Evolutionary conservation across 2,113 vertebrate species (phyloP).

Genomic region (Fregata magnificens): DNA sequence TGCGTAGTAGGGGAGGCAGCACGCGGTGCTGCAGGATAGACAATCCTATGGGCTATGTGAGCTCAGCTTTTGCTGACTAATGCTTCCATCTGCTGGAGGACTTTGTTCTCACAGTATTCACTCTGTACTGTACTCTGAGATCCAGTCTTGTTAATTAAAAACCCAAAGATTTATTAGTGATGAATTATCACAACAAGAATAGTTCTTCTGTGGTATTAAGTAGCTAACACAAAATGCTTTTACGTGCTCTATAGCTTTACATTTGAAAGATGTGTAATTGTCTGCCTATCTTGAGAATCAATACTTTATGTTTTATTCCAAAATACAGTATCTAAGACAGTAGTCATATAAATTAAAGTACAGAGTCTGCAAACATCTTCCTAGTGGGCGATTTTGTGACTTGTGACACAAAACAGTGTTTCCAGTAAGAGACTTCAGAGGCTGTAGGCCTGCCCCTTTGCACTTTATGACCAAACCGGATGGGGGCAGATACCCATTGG

Average conservation of each 20-base stretch:
- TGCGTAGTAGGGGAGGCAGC: background rate
- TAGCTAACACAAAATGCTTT: background rate
- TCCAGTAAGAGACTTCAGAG: background rate
- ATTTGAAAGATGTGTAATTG: background rate
- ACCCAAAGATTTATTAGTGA: background rate
- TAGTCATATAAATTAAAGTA: background rate
- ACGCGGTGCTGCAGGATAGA: background rate
- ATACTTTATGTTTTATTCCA: background rate
- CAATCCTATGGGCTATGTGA: background rate
- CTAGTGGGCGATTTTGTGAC: background rate
- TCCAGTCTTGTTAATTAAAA: background rate
- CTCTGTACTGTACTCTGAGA: background rate
- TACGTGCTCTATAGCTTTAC: background rate
- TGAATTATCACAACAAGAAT: background rate
- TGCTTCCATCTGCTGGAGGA: constrained; percentile 52
- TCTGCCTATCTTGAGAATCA: background rate
- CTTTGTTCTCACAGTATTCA: background rate
- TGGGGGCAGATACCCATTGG: background rate
- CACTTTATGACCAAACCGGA: too few relatives aligned
- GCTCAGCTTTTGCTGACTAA: background rate
- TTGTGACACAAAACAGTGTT: background rate
- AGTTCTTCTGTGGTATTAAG: background rate
- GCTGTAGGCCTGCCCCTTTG: background rate
- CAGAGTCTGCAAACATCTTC: background rate
- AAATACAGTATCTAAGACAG: background rate